Percentiles rank a stretch among this genome's conserved stretches.
Conservation (phyloP, 2,888 invertebrate genomes). For the Dorcus hopei region DNA sequence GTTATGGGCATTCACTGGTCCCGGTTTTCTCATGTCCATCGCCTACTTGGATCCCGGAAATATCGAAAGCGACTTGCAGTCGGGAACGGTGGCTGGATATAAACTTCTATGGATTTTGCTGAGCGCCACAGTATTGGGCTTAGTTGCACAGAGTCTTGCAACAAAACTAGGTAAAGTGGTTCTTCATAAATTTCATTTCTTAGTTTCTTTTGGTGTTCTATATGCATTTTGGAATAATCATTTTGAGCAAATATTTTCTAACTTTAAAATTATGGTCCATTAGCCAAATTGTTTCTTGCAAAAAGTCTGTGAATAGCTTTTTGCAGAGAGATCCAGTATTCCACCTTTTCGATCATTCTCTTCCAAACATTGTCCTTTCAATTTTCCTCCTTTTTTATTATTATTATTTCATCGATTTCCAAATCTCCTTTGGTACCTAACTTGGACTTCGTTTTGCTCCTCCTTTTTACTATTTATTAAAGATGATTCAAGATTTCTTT, state of each 20-base stretch:
- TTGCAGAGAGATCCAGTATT: neutral
- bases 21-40: conserved; percentile 89
- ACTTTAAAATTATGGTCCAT: no score
- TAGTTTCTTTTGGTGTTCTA: no score
- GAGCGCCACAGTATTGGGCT: conserved; percentile 77
- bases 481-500: no score
- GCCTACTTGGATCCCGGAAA: conserved; percentile 91
- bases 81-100: conserved; percentile 75
- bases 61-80: conserved; percentile 86
- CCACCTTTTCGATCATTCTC: neutral
- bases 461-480: no score
- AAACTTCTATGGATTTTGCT: conserved; percentile 82
- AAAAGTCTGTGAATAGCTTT: neutral
- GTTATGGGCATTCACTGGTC: conserved; percentile 89
- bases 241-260: no score
- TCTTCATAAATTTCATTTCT: no score
- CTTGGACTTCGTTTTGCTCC: no score
- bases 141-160: conserved; percentile 74
- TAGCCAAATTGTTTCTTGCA: neutral
- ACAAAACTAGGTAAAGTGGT: conserved; percentile 64
- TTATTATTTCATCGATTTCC: no score
- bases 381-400: no score
- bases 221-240: no score
- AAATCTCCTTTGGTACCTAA: no score
- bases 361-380: no score